Conservation (phyloP, 2,113 vertebrate genomes). For the Nothocercus julius region DNA sequence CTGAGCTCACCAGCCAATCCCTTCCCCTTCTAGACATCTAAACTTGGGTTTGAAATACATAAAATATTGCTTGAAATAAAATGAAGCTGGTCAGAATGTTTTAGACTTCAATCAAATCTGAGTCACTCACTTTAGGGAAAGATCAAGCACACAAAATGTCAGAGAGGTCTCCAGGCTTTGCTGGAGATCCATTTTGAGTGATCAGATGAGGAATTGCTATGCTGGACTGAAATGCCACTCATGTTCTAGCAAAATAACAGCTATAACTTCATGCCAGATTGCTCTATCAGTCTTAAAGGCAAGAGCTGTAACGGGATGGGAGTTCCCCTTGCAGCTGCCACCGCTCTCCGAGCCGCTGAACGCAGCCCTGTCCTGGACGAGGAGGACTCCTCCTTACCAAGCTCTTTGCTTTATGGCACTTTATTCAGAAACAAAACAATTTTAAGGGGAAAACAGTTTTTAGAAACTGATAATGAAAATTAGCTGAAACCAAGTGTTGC, state of each 20-base stretch:
- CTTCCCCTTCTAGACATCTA: conserved; percentile 1
- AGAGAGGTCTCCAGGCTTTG: not conserved
- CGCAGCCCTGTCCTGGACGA: not conserved
- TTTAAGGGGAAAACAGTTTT: not conserved
- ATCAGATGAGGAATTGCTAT: not conserved
- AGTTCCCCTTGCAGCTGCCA: not conserved
- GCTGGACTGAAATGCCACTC: not conserved
- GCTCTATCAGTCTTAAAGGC: not conserved
- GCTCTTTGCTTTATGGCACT: not conserved
- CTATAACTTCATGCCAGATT: not conserved
- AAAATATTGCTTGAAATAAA: not conserved
- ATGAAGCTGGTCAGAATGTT: not conserved
- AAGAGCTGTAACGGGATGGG: not conserved
- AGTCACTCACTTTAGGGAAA: not conserved
- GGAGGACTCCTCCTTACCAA: not conserved
- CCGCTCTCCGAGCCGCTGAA: not conserved
- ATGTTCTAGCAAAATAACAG: accelerated
- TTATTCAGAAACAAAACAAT: not conserved
- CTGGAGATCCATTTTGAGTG: not conserved
- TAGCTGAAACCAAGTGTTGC: not conserved
- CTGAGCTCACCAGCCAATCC: not conserved
- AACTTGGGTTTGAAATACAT: not conserved
- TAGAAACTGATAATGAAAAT: not conserved
- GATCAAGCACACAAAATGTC: not conserved
- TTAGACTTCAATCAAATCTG: not conserved